phyloP scores from a whole-genome alignment of 1,140 invertebrate species.

The Heterodera carotae region DNA sequence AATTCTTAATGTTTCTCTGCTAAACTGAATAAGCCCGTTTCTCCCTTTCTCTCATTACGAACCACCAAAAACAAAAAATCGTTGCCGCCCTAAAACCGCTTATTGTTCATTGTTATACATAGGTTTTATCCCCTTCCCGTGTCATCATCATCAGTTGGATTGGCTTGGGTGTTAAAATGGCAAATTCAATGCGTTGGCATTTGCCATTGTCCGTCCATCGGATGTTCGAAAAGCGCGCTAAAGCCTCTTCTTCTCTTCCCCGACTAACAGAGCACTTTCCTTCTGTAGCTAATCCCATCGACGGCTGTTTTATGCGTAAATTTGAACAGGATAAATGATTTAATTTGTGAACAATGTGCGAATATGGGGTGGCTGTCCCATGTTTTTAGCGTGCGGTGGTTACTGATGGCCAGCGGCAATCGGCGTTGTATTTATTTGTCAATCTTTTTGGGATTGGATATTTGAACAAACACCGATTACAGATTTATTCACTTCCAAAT shows the following conservation, averaged over 20 bases:
- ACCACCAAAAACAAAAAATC: constrained; percentile 1
- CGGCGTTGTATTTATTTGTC: no score
- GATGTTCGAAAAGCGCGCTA: not conserved
- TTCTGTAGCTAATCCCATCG: not conserved
- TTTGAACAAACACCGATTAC: not conserved
- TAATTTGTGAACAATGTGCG: no score
- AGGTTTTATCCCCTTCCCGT: not conserved
- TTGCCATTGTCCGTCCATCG: not conserved
- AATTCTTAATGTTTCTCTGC: not conserved
- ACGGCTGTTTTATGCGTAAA: not conserved
- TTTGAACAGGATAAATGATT: not conserved
- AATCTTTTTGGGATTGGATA: no score
- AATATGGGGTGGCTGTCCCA: no score
- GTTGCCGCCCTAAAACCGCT: not conserved
- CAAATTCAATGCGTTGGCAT: not conserved
- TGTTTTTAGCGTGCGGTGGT: no score
- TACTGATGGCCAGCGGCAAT: no score
- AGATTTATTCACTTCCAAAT: constrained; percentile 2
- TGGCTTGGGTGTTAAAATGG: not conserved
- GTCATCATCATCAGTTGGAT: no score
- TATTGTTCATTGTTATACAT: constrained; percentile 2
- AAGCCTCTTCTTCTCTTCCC: not conserved
- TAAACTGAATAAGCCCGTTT: not conserved
- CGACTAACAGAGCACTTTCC: not conserved
- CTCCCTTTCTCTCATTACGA: not conserved